Base-by-base conservation (phyloP, 2,797 vertebrate genomes). In the Zenarchopterus dispar region DNA sequence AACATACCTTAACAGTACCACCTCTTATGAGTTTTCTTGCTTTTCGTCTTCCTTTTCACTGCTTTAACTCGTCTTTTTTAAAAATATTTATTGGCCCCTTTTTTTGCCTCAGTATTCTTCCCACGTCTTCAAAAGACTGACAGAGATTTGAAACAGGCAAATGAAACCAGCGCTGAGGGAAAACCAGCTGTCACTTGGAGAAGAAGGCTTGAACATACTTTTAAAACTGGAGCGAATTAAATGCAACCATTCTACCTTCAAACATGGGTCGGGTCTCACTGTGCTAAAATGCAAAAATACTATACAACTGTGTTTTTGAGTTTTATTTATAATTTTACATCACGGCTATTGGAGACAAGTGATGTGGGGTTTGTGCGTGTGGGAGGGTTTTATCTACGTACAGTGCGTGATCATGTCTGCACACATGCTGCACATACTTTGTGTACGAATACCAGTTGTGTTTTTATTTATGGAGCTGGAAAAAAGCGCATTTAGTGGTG, bases 221-320 rank as follows among this genome's bases (percentile, higher is more conserved):
- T 39, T 89, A 56, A 90, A 70, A 93, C 88, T 86, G 88, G 89
- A 92, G 88, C 82, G 82, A 88, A 93, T 33, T 83, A 84, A 82
- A 92, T 89, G 93, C 93, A 96, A 95, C 94, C 93, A 90, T 94
- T 96, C 95, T 96, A 95, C 95, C 95, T 95, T 95, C 86, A 92
- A 88, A 88, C 82, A 33, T 77, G 78, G 88, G 92, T 94, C 93
- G 90, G 93, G 91, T 91, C 91, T 95, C 95, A 97, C 96, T 96
- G 96, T 97, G 96, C 94, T 93, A 90, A 80, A 88, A 57, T 79
- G 80, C 82, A 87, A 88, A 90, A 88, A 86, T 51, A 17, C 71
- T 75, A 67, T 75, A 77, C 21, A 65, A 24, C 21, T 66, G 45
- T 26, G 62, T 57, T 63, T 44, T 6, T 66, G 59, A 45, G 23